Base-by-base conservation (phyloP, 23 tunicate species). In the Ascidia mentula region DNA sequence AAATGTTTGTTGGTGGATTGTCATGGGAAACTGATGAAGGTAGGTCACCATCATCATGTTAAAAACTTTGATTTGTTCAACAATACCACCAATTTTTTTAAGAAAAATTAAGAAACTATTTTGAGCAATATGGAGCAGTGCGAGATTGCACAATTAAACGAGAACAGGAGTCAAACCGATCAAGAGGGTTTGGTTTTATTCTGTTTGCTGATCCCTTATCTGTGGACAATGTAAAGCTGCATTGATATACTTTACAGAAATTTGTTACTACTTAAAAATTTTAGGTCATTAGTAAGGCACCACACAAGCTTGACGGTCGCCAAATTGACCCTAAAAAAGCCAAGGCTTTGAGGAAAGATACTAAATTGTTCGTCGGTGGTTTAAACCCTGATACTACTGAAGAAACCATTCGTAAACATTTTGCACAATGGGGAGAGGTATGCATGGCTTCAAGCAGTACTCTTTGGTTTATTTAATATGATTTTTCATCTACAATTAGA, bases 1-100 rank as follows among this genome's bases (percentile, higher is more conserved):
- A 91, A 40, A 86, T 91, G 78, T 91, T 91, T 75, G 84, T 91
- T 74, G 97, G 97, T 59, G 90, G 90, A 24, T 77, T 91, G 28
- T 91, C 97, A 32, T 91, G 97, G 97, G 90, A 86, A 71, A 91
- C 97, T 0, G 77, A 81, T 80, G 86, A 85, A 76, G 69, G 96
- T 90, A 37, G 72, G 89, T 70, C 6, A 71, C 59, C 4, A 73
- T 59, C 15, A 18, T 12, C 8, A 42, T 42, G 12, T n/a, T n/a
- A n/a, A n/a, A n/a, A n/a, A n/a, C n/a, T n/a, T n/a, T n/a, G n/a
- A n/a, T n/a, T n/a, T n/a, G n/a, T n/a, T n/a, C n/a, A n/a, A n/a
- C n/a, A 46, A 18, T 46, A 17, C 18, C 15, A 28, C 13, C 9
- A 18, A 6, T 28, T 61, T 60, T 59, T 37, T 4, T 78, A 72